Conservation (phyloP, 2,888 invertebrate genomes). For the Scrobipalpa atriplicella region DNA sequence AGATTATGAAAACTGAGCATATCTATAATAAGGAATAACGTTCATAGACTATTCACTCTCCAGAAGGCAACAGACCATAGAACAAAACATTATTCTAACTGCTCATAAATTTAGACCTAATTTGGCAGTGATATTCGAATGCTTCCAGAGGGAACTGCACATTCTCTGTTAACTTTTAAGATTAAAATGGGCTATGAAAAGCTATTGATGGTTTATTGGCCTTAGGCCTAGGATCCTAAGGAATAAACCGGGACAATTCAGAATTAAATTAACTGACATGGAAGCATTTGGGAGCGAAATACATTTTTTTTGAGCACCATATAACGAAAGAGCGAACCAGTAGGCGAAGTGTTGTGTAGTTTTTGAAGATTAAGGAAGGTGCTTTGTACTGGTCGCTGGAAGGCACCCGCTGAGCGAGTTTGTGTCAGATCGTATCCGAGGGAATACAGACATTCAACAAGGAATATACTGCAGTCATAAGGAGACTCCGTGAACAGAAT, state of each 20-base stretch:
- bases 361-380: conserved; percentile 9
- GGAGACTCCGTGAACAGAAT: no score
- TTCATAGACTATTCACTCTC: not conserved
- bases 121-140: conserved; percentile 29
- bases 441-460: not conserved
- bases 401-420: not conserved
- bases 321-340: conserved; percentile 32
- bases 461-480: no score
- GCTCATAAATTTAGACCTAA: conserved; percentile 25
- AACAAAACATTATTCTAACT: conserved; percentile 25
- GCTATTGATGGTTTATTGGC: conserved; percentile 18
- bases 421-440: not conserved
- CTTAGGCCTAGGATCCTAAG: conserved; percentile 27
- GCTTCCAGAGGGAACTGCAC: not conserved
- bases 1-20: not conserved
- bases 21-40: not conserved
- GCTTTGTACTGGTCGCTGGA: conserved; percentile 27
- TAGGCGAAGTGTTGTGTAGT: conserved; percentile 11
- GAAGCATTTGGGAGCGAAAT: conserved; percentile 25
- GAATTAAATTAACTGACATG: conserved; percentile 2
- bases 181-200: conserved; percentile 6
- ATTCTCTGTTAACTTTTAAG: not conserved
- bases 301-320: conserved; percentile 22
- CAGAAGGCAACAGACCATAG: conserved; percentile 5
- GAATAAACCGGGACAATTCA: not conserved